Evolutionary conservation across 2,797 vertebrate genomes (phyloP), one percentile per base, ranked within the genome.

Genomic region (Manis pentadactyla): DNA sequence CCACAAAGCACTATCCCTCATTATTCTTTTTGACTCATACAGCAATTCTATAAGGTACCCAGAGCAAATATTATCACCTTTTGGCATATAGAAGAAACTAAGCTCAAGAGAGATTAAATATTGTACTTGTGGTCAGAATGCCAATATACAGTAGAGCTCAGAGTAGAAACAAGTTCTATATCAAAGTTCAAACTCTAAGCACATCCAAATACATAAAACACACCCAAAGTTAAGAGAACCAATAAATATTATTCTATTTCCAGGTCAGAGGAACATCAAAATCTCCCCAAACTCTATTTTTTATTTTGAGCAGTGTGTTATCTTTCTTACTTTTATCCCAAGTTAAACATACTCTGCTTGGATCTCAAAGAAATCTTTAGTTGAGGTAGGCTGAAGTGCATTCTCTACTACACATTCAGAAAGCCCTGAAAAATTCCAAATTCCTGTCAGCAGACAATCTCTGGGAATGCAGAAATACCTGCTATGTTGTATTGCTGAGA

Each of bases 51-150:
- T 69, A n/a, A 71, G 18, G 23, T 55, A 79, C 31, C 23, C 0
- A 89, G 9, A 25, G 8, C 17, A 90, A 92, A 14, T 23, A 75
- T n/a, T 39, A 3, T 85, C 19, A 23, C 27, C 42, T 89, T 83
- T 83, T 63, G 53, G 19, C 5, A 68, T 61, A 88, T 25, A 55
- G 83, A 94, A 55, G 11, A 90, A 97, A 71, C 71, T 90, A 87
- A 93, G 27, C 18, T 68, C 11, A 86, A 85, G 4, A 37, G 55
- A 84, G 12, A 2, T 93, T 95, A 94, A 97, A 90, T 79, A 92
- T 39, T 59, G 4, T 73, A 7, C 31, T 73, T 87, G 4, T 49
- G 23, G 23, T 82, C 15, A 97, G 93, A 90, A 96, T 78, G 42
- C 8, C 74, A 90, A 68, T 37, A 57, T 1, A 63, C 5, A 57